Evolutionary conservation across 2,113 vertebrate genomes (phyloP), one percentile per base, ranked within the genome.

Genomic region (Manacus vitellinus): DNA sequence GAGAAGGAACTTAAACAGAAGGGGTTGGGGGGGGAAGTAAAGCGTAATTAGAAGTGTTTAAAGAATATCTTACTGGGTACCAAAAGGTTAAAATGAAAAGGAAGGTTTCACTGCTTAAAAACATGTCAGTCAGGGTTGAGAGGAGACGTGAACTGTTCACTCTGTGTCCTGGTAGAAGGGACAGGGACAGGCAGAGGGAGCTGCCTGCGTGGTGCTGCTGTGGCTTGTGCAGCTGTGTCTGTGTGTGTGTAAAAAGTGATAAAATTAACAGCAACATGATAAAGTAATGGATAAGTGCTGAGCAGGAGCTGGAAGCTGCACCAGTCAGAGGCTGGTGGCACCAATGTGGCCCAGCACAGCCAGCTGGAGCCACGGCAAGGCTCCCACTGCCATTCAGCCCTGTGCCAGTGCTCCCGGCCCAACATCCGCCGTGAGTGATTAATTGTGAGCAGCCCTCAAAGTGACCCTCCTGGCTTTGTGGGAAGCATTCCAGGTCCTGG

Each of bases 381-480:
- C 66, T 30, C 56, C 65, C 0, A 12, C 62, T 80, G 90, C 92
- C 56, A 1, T 1, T 5, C 17, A 35, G 68, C 30, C 51, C 72
- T 3, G 8, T 55, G 96, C 88, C 94, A 96, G 86, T 12, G 5
- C 74, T 54, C 52, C 4, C 3, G 0, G 85, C 41, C 47, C 10
- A 43, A 8, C 85, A 33, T 52, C 61, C 33, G 0, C 79, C 14
- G 3, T 0, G 1, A 24, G 92, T 94, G 95, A 95, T 92, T 28
- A 16, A 95, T 86, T 10, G 30, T 6, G 76, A 84, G 89, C 94
- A 94, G 89, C 72, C 94, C 94, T 89, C n/a, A 0, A 3, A 73
- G 84, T 74, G 95, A 95, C 94, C 89, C 76, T 78, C 19, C 37
- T 72, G 88, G 74, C 93, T 94, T 9, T 7, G 9, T 49, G 92